These are phyloP conservation scores for Drosophila takahashii DNA, from an alignment of 1,140 invertebrate genomes.

Conservation along the genomic window DNA sequence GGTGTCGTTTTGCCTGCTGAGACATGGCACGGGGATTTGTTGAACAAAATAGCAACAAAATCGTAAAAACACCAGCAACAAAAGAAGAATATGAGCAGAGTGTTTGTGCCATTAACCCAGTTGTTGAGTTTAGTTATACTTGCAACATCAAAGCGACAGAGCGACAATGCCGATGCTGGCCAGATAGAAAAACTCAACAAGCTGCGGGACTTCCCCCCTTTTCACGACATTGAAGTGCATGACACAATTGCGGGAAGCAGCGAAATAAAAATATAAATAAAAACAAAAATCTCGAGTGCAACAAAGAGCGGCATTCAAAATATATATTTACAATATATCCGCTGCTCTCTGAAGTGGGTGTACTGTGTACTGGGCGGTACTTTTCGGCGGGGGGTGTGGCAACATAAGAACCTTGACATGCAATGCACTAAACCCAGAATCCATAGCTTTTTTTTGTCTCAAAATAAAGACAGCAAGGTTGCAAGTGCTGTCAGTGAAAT, in stretches of 20 bases:
- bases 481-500: slow-evolving; percentile 40
- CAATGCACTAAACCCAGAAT: slow-evolving; percentile 26
- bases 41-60: slow-evolving; percentile 35
- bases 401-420: slow-evolving; percentile 68
- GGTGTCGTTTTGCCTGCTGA: slow-evolving; percentile 39
- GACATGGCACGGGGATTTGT: slow-evolving; percentile 54
- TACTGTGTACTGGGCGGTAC: neutral
- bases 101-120: slow-evolving; percentile 79
- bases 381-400: neutral
- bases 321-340: slow-evolving; percentile 55
- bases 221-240: slow-evolving; percentile 67
- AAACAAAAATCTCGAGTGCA: slow-evolving; percentile 49
- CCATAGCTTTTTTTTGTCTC: slow-evolving; percentile 1
- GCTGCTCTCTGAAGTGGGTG: slow-evolving; percentile 29
- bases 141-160: slow-evolving; percentile 71
- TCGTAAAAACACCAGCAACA: slow-evolving; percentile 9
- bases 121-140: slow-evolving; percentile 61
- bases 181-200: slow-evolving; percentile 38
- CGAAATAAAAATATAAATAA: slow-evolving; percentile 42
- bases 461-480: slow-evolving; percentile 40
- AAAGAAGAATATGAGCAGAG: slow-evolving; percentile 22
- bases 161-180: slow-evolving; percentile 50
- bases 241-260: slow-evolving; percentile 60
- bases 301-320: slow-evolving; percentile 58
- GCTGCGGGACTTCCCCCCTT: slow-evolving; percentile 32